phyloP scores from a whole-genome alignment of 2,113 vertebrate genomes.

The Lates calcarifer region DNA sequence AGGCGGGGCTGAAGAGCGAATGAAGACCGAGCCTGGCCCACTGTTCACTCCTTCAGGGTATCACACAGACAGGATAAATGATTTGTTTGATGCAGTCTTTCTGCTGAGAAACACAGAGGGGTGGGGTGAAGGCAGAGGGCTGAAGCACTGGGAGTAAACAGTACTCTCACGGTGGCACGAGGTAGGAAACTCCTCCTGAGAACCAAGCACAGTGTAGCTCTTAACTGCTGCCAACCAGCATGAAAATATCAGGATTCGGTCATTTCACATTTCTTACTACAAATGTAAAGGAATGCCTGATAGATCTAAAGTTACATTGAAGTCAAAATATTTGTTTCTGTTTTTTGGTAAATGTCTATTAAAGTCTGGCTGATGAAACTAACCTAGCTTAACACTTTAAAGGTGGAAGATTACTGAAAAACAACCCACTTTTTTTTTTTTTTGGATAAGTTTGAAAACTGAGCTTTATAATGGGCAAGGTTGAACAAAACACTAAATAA shows the following conservation, averaged over 20 bases:
- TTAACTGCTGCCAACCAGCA: neutral
- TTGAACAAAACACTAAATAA: neutral
- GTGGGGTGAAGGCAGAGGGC: neutral
- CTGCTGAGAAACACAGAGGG: slow-evolving; percentile 5
- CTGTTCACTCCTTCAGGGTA: slow-evolving; percentile 19
- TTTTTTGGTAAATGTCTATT: neutral
- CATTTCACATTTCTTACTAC: too few relatives aligned
- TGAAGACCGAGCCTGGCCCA: slow-evolving; percentile 20
- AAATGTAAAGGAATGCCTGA: neutral
- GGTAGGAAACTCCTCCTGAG: slow-evolving; percentile 39
- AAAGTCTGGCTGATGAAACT: neutral
- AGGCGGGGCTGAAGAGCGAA: neutral
- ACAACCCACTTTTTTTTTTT: too few relatives aligned
- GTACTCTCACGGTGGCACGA: slow-evolving; percentile 7
- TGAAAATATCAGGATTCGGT: neutral
- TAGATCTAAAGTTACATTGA: neutral
- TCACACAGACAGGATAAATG: neutral
- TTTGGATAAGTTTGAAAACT: neutral
- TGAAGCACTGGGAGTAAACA: neutral
- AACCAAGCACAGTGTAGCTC: too few relatives aligned
- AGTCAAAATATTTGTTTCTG: neutral
- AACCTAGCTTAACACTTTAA: neutral
- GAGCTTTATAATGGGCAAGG: neutral
- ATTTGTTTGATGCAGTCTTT: slow-evolving; percentile 33
- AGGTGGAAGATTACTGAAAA: neutral